Conservation (phyloP, 2,113 vertebrate species). For the Speoplatyrhinus poulsoni region DNA sequence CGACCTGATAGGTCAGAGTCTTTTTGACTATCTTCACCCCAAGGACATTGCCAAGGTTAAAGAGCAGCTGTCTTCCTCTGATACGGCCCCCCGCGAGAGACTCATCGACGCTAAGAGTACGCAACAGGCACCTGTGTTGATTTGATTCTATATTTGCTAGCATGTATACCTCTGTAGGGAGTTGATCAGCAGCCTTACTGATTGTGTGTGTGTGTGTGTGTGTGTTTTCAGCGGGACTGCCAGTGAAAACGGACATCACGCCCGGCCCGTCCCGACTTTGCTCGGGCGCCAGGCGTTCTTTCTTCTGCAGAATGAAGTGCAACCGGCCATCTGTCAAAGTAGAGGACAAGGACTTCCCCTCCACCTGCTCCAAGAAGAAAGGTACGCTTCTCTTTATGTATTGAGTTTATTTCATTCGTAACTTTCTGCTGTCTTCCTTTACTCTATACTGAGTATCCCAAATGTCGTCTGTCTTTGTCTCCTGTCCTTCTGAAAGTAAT, state of each 20-base stretch:
- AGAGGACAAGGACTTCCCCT: conserved; percentile 96
- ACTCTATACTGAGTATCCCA: neutral
- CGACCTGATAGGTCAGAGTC: conserved; percentile 97
- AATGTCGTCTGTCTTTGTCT: neutral
- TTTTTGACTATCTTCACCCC: conserved; percentile 98
- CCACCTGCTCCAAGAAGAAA: conserved; percentile 99
- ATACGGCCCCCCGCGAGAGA: conserved; percentile 91
- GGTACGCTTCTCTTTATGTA: conserved; percentile 68
- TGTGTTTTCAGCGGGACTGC: conserved; percentile 86
- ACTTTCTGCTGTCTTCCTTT: neutral
- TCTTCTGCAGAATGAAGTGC: conserved; percentile 99
- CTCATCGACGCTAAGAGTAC: conserved; percentile 99
- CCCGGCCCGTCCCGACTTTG: conserved; percentile 93
- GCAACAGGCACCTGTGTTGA: neutral
- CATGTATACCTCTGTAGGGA: neutral
- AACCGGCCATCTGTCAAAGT: conserved; percentile 96
- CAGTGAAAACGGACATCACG: conserved; percentile 96
- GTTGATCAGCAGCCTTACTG: neutral
- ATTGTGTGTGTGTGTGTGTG: neutral
- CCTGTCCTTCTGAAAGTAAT: neutral
- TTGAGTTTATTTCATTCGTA: neutral
- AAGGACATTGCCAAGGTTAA: conserved; percentile 99
- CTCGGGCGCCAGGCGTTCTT: conserved; percentile 93
- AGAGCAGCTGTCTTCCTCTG: conserved; percentile 97
- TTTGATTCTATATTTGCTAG: neutral